Evolutionary conservation across 2,113 vertebrate species (phyloP), one percentile per base, ranked within the genome.

Genomic region (Oreocharis arfaki): DNA sequence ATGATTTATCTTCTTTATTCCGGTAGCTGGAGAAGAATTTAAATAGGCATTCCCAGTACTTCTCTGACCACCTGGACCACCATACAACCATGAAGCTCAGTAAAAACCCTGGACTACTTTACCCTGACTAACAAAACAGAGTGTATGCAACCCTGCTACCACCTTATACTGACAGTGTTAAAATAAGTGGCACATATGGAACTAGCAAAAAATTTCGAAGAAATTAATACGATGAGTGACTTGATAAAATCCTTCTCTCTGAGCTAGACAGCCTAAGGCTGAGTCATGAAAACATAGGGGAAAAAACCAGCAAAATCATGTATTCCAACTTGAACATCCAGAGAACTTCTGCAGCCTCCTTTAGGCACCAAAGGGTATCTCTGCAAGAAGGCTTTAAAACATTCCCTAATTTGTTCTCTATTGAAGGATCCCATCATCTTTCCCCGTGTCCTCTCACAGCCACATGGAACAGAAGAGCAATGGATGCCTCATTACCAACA

Each of bases 1-100:
- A 86, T 96, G 91, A 96, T 97, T 97, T 97, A 94, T 92, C 63
- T 95, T 71, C 55, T 88, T 69, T 77, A 73, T 94, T 73, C 63
- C 70, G 33, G 49, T 33, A 86, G 77, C 89, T 93, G 56, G 83
- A 70, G 84, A 68, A 76, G 95, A 96, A 94, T 97, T 90, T 94
- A 80, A 94, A 89, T 83, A 64, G 33, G 35, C 13, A 30, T 91
- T 73, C 80, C 49, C 68, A 47, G 30, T 2, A 9, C 33, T 88
- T 64, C 71, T 71, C 47, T 47, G 14, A 76, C 39, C 39, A 60
- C 67, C 74, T 87, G 73, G 75, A 84, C 11, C 44, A 59, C 37
- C 69, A 32, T 0, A 9, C 19, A 56, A 16, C 21, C 86, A 16
- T 1, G 10, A 55, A 80, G 59, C n/a, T 71, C 77, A 59, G 68